phyloP scores from a whole-genome alignment of 2,797 vertebrate genomes.

The Typhlichthys subterraneus region DNA sequence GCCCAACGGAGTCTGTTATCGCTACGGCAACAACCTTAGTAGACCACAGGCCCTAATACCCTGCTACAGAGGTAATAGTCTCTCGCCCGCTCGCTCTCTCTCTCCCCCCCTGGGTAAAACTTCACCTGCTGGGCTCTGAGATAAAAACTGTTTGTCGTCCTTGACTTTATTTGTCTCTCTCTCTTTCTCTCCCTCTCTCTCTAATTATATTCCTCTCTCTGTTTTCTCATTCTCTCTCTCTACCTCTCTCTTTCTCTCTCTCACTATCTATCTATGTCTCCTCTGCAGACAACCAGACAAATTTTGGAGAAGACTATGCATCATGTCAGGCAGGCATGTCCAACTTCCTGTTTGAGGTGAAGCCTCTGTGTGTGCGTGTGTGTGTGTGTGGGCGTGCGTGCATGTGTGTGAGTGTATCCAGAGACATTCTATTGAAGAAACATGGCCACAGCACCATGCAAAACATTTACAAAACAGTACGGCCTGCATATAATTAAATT shows the following conservation, averaged over 20 bases:
- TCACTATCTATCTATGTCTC: slow-evolving; percentile 19
- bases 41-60: slow-evolving; percentile 76
- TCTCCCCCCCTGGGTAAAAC: neutral
- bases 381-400: neutral
- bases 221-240: neutral
- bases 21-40: slow-evolving; percentile 77
- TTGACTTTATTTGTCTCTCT: neutral
- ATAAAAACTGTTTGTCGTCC: neutral
- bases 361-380: neutral
- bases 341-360: slow-evolving; percentile 65
- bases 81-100: neutral
- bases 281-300: slow-evolving; percentile 80
- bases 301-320: slow-evolving; percentile 84
- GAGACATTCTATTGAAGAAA: too few relatives aligned
- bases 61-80: slow-evolving; percentile 86
- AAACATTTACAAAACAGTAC: too few relatives aligned
- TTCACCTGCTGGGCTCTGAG: neutral
- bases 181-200: neutral
- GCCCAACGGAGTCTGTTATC: slow-evolving; percentile 88
- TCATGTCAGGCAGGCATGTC: slow-evolving; percentile 94
- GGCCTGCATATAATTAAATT: too few relatives aligned
- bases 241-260: neutral
- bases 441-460: too few relatives aligned
- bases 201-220: too few relatives aligned
- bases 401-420: neutral